phyloP scores from a whole-genome alignment of 2,113 vertebrate species.

The Lanius collurio region DNA sequence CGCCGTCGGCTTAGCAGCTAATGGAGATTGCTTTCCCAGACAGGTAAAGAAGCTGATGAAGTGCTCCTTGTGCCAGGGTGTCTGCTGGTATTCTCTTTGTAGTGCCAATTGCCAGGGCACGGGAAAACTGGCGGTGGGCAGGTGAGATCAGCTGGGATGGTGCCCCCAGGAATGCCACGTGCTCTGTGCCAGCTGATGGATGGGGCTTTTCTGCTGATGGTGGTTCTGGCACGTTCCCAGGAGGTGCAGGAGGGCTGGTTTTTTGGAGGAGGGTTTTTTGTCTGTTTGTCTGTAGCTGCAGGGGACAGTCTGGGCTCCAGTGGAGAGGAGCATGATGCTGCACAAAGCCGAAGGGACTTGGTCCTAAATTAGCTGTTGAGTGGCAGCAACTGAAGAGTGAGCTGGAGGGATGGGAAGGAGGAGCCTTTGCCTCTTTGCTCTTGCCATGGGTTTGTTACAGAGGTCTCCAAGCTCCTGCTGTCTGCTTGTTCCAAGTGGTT shows the following conservation, averaged over 20 bases:
- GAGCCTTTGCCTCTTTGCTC: neutral
- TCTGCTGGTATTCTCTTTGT: rapidly evolving
- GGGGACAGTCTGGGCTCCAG: rapidly evolving
- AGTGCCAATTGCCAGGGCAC: rapidly evolving
- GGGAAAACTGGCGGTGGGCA: rapidly evolving
- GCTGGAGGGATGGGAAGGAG: neutral
- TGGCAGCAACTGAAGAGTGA: neutral
- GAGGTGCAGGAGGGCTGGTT: neutral
- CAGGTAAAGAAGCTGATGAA: neutral
- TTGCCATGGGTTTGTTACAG: neutral
- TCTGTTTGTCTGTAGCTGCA: neutral
- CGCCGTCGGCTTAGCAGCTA: neutral
- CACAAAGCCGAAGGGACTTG: rapidly evolving
- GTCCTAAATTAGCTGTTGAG: neutral
- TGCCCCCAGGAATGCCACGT: rapidly evolving
- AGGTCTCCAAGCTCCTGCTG: neutral
- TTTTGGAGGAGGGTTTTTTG: neutral
- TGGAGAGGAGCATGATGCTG: neutral
- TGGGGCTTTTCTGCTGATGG: neutral
- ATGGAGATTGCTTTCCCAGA: neutral
- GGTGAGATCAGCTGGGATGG: rapidly evolving
- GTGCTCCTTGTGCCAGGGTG: neutral
- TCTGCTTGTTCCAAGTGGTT: rapidly evolving
- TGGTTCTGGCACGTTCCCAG: neutral
- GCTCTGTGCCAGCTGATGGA: neutral